These are phyloP conservation scores for Penaeus monodon DNA, from an alignment of 2,888 invertebrate species.

Conservation along the genomic window DNA sequence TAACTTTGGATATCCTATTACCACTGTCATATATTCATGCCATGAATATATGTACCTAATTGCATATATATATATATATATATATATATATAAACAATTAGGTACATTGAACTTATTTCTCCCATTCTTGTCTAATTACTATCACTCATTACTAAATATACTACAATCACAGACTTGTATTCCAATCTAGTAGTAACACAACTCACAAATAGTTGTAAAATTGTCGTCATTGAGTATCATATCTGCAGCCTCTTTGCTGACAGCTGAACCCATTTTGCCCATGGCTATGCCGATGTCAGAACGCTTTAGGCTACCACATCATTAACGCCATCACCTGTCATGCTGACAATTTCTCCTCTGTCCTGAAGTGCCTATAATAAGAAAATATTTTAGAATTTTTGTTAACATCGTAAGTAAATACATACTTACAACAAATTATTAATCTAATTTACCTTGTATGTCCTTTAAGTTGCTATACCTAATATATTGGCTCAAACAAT, in stretches of 20 bases:
- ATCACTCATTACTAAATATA: not conserved
- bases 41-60: too few species aligned
- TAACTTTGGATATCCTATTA: not conserved
- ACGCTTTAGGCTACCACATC: slow-evolving; percentile 98
- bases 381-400: too few species aligned
- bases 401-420: too few species aligned
- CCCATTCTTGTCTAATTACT: too few species aligned
- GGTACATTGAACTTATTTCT: too few species aligned
- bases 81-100: not conserved
- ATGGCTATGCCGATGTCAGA: slow-evolving; percentile 86
- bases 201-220: slow-evolving; percentile 94
- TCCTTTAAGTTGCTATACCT: too few species aligned
- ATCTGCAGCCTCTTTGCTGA: slow-evolving; percentile 99
- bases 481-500: too few species aligned
- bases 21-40: too few species aligned
- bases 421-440: too few species aligned
- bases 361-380: slow-evolving; percentile 82
- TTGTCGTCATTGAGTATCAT: slow-evolving; percentile 99
- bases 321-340: slow-evolving; percentile 99
- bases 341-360: slow-evolving; percentile 93
- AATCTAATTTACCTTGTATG: too few species aligned
- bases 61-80: too few species aligned
- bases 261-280: slow-evolving; percentile 91
- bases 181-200: not conserved
- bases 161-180: not conserved